Base-by-base conservation (phyloP, 2,797 vertebrate genomes). In the Etheostoma nigrum region DNA sequence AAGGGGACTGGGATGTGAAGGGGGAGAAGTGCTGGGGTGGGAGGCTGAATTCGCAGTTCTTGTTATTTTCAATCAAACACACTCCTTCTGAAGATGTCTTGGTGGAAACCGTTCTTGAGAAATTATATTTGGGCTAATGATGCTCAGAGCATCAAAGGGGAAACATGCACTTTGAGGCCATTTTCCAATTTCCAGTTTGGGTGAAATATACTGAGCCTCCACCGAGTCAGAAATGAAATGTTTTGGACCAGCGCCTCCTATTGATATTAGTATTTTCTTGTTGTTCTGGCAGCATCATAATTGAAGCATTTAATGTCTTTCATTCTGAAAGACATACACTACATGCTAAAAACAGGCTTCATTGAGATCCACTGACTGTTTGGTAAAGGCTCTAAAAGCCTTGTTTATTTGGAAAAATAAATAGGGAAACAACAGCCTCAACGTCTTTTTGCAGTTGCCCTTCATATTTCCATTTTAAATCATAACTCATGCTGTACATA, bases 121-220 rank as follows among this genome's bases (percentile, higher is more conserved):
- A 93, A 85, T 93, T 90, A 91, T 85, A 93, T 92, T 91, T 87
- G 67, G 63, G 85, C 92, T 91, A 95, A 94, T 91, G 89, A 91
- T 78, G 78, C 75, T 85, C 82, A 57, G 74, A 54, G 81, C 67
- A 86, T 87, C 84, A 89, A 90, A 81, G 65, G 65, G 73, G 78
- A 88, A 91, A 86, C 64, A 61, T 75, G 75, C 72, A 83, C 81
- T 91, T 78, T 74, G 77, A 72, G 53, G 58, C 74, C 72, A 81
- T 90, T 93, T 90, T 87, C 74, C 76, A 74, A 45, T 78, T 77
- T 49, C 67, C 67, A 44, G 63, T 71, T 70, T 84, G 75, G 78
- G 77, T 78, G 70, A 76, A 85, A 62, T 58, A 62, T 63, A 64
- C 27, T 64, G 63, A 83, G 63, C 51, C 30, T 40, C 36, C 65